phyloP scores from a whole-genome alignment of 1,140 invertebrate species.

The Telenomus remus region DNA sequence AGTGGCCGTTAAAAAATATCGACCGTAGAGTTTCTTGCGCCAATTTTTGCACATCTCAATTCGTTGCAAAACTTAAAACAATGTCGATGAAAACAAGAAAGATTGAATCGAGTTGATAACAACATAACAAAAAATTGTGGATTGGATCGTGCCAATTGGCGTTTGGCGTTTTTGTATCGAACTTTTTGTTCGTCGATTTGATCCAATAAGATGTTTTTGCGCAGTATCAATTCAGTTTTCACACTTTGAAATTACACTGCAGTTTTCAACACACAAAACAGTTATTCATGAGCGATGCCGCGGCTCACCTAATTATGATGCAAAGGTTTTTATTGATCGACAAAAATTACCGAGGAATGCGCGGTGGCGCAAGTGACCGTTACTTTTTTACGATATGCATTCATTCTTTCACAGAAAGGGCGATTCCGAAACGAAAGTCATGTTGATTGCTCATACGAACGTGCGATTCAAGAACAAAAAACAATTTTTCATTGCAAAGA shows the following conservation, averaged over 20 bases:
- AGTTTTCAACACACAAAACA: conserved; percentile 18
- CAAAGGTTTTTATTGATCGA: conserved; percentile 48
- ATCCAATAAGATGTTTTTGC: conserved; percentile 22
- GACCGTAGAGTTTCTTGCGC: no score
- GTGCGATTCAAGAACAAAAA: conserved; percentile 23
- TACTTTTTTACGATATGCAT: conserved; percentile 50
- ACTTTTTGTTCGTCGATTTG: conserved; percentile 6
- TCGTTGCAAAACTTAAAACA: no score
- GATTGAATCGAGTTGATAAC: no score
- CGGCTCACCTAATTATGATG: conserved; percentile 48
- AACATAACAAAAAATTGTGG: no score
- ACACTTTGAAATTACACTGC: conserved; percentile 27
- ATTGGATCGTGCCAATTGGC: no score
- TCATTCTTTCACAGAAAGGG: conserved; percentile 48
- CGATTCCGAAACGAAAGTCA: conserved; percentile 51
- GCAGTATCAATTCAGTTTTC: conserved; percentile 24
- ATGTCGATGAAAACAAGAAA: no score
- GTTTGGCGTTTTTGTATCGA: neutral
- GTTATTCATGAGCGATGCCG: conserved; percentile 32
- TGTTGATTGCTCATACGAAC: conserved; percentile 34
- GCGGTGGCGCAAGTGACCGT: conserved; percentile 51
- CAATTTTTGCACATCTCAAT: no score
- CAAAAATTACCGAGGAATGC: conserved; percentile 51
- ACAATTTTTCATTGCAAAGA: conserved; percentile 23
- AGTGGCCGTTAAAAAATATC: no score